These are phyloP conservation scores for Charaxes varanes DNA, from an alignment of 1,140 invertebrate genomes.

Conservation along the genomic window DNA sequence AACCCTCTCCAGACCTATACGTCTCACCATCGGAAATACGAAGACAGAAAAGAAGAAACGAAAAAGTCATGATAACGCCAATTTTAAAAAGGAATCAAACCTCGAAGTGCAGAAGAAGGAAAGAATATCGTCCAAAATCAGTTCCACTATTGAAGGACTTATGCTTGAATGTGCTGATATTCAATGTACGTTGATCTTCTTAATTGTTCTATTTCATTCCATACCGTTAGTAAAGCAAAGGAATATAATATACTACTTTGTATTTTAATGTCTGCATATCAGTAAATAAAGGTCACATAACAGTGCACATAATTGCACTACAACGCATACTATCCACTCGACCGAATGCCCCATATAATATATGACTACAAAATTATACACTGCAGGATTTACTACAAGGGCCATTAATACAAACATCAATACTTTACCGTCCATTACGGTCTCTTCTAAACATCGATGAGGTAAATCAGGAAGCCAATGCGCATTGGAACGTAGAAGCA, in stretches of 20 bases:
- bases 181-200: slow-evolving; percentile 11
- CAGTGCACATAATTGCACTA: slow-evolving; percentile 23
- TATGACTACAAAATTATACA: slow-evolving; percentile 8
- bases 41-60: slow-evolving; percentile 16
- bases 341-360: slow-evolving; percentile 1
- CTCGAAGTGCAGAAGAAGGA: slow-evolving; percentile 10
- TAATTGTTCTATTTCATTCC: too few species aligned
- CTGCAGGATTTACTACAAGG: slow-evolving; percentile 1
- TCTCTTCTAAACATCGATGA: slow-evolving; percentile 1
- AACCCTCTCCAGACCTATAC: slow-evolving; percentile 5
- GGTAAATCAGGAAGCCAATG: slow-evolving; percentile 5
- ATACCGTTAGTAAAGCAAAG: too few species aligned
- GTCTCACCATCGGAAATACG: slow-evolving; percentile 15
- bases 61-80: slow-evolving; percentile 12
- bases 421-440: slow-evolving; percentile 6
- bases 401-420: background rate
- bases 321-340: slow-evolving; percentile 7
- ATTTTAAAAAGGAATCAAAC: slow-evolving; percentile 31
- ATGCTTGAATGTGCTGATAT: slow-evolving; percentile 40
- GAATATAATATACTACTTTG: too few species aligned
- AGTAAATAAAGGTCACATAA: slow-evolving; percentile 38
- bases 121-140: slow-evolving; percentile 15
- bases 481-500: slow-evolving; percentile 8
- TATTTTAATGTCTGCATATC: too few species aligned
- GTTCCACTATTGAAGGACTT: slow-evolving; percentile 39